These are phyloP conservation scores for Anguilla obscura DNA, from an alignment of 2,797 vertebrate species.

Conservation along the genomic window DNA sequence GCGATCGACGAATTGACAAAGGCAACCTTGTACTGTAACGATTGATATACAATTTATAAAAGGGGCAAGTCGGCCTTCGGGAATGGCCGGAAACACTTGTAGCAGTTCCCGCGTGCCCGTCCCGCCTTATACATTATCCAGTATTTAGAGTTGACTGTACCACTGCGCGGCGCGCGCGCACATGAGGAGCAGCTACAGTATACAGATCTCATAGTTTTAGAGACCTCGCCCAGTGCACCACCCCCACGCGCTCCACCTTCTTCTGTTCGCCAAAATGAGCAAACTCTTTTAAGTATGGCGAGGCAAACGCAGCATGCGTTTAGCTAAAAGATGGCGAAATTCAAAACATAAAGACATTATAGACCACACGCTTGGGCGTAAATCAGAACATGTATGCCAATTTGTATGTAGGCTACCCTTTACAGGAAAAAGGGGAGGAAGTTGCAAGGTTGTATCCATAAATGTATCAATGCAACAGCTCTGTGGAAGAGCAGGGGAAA, in stretches of 20 bases:
- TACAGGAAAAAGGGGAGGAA: neutral
- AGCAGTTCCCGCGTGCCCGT: neutral
- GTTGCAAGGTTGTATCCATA: conserved; percentile 3
- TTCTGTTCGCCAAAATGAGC: neutral
- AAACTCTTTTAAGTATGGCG: neutral
- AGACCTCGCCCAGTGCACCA: conserved; percentile 13
- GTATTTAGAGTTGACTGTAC: neutral
- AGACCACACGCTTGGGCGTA: neutral
- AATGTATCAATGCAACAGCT: neutral
- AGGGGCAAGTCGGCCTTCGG: neutral
- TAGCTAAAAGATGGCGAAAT: neutral
- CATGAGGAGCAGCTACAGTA: neutral
- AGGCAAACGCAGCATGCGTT: neutral
- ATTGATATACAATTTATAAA: neutral
- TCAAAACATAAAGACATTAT: neutral
- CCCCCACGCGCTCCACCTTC: neutral
- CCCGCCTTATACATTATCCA: neutral
- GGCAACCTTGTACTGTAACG: neutral
- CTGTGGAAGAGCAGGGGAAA: neutral
- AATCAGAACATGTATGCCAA: neutral
- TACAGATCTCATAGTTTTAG: neutral
- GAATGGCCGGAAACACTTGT: neutral
- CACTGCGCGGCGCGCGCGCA: neutral
- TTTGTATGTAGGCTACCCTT: conserved; percentile 9
- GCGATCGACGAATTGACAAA: neutral